A percentile compares a stretch with the other conserved stretches of the same genome.
Evolutionary conservation across 2,888 invertebrate species (phyloP).

Genomic region (Carabus problematicus): DNA sequence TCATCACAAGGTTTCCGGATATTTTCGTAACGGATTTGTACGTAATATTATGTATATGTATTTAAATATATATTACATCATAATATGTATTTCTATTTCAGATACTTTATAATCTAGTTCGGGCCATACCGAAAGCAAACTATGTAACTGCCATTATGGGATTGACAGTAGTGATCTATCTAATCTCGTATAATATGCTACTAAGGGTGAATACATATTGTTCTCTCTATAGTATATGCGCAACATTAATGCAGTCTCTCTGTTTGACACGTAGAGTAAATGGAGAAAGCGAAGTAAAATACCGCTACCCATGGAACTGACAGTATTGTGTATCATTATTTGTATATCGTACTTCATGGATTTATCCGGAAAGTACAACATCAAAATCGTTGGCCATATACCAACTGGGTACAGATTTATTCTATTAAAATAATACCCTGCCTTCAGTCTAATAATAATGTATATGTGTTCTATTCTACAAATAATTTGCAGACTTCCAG

Average conservation of each 20-base stretch:
- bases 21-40: too few relatives aligned
- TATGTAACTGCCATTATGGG: slow-evolving; percentile 73
- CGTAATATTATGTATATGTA: too few relatives aligned
- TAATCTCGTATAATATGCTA: slow-evolving; percentile 75
- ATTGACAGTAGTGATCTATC: slow-evolving; percentile 67
- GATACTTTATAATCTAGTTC: slow-evolving; percentile 63
- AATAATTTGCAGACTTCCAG: neutral
- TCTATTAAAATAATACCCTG: neutral
- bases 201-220: slow-evolving; percentile 68
- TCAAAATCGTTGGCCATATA: slow-evolving; percentile 76
- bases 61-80: too few relatives aligned
- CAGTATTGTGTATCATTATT: slow-evolving; percentile 78
- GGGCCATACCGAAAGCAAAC: slow-evolving; percentile 66
- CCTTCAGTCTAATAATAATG: neutral
- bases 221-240: slow-evolving; percentile 3
- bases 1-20: too few relatives aligned
- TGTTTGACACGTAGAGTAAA: slow-evolving; percentile 67
- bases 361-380: slow-evolving; percentile 65
- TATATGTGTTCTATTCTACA: slow-evolving; percentile 10
- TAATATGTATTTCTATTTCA: slow-evolving; percentile 54
- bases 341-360: slow-evolving; percentile 68
- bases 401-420: slow-evolving; percentile 76
- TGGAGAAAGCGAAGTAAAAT: slow-evolving; percentile 70
- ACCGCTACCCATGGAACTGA: slow-evolving; percentile 84
- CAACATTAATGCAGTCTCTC: slow-evolving; percentile 15